Conservation (phyloP, 2,113 vertebrate species). For the Sebastes fasciatus region DNA sequence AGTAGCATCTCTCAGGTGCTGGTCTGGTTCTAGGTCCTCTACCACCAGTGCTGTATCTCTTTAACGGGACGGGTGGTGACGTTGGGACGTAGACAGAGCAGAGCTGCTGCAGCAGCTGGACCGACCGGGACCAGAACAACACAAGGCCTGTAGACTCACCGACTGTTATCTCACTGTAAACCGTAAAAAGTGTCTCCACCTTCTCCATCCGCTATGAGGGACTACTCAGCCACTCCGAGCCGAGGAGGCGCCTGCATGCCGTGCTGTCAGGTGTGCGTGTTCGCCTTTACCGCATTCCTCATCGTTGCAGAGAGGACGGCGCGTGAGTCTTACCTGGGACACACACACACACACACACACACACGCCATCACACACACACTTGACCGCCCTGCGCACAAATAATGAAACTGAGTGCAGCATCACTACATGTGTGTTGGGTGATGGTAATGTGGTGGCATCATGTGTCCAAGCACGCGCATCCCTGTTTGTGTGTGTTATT, state of each 20-base stretch:
- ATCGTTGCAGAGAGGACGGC: constrained; percentile 82
- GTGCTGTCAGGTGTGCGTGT: constrained; percentile 81
- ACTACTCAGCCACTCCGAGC: constrained; percentile 65
- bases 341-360: constrained; percentile 6
- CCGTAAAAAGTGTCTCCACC: too few relatives aligned
- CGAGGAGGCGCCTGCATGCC: constrained; percentile 69
- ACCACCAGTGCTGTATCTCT: constrained; percentile 43
- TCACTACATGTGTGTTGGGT: neutral
- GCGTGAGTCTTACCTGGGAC: constrained; percentile 79
- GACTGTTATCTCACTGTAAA: neutral
- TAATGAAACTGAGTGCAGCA: neutral
- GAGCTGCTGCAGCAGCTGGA: constrained; percentile 60
- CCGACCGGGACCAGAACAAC: constrained; percentile 47
- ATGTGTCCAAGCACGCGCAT: neutral
- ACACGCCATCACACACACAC: neutral
- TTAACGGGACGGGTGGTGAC: constrained; percentile 74
- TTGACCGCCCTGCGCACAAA: neutral
- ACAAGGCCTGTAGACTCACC: neutral
- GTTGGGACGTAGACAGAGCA: constrained; percentile 39
- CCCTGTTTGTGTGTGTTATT: constrained; percentile 2
- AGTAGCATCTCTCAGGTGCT: neutral
- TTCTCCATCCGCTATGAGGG: constrained; percentile 62
- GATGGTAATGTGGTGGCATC: neutral
- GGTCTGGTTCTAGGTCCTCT: neutral
- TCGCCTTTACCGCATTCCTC: constrained; percentile 79